Base-by-base conservation (phyloP, 53 echinoderm and acorn worm genomes). In the Paracentrotus lividus region DNA sequence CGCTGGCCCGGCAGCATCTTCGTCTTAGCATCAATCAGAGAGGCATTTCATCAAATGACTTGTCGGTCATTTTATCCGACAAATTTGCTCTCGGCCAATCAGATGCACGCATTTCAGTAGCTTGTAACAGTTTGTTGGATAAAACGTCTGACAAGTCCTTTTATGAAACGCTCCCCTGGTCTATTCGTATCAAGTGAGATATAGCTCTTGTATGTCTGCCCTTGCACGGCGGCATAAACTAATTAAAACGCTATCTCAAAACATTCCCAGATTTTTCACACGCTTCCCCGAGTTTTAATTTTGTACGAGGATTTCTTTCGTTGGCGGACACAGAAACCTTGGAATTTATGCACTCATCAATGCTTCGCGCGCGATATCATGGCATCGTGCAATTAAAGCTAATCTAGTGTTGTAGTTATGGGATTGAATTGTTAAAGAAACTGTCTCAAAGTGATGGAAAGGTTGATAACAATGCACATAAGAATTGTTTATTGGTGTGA, bases 181-280 rank as follows among this genome's bases (percentile, higher is more conserved):
- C 85, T 47, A n/a, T 23, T 12, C 49, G 85, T 51, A 85, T 27
- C 78, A 51, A 5, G 38, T 42, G 78, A 42, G 78, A 77, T 42
- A 77, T 49, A n/a, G n/a, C 49, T 10, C 47, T n/a, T 56, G 21
- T 56, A 55, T 86, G 86, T 56, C 56, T 86, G 55, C n/a, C 86
- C 86, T 86, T 86, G 86, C 27, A 56, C 55, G 33, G 86, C 86
- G 86, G 38, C 32, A 6, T 86, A 56, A 86, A 86, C 86, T 86
- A 86, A 86, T 86, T 86, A 86, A 86, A 86, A 86, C 86, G 36
- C 57, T 21, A 86, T 86, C 86, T 54, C 29, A 12, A 27, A 56
- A 56, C 86, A 86, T 86, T 54, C 38, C 21, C 27, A 32, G 16
- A 55, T 86, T 32, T n/a, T 86, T 86, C 86, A 56, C 86, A 56